Evolutionary conservation across 2,797 vertebrate genomes (phyloP).

Genomic region (Tenualosa ilisha): DNA sequence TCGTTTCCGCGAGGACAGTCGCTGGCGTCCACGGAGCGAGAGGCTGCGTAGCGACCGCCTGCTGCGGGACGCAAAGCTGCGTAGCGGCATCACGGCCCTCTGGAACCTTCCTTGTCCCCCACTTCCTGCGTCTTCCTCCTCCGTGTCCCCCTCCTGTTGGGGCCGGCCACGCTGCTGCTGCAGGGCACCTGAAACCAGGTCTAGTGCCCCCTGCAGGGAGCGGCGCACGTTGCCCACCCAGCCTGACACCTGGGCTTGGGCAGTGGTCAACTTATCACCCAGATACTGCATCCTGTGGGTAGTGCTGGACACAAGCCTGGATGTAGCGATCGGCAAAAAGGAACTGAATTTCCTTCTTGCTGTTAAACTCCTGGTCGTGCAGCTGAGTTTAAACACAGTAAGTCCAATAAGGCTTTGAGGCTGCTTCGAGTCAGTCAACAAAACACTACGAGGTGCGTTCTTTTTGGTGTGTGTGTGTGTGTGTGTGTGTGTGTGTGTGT

Average conservation of each 20-base stretch:
- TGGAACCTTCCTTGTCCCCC: conserved; percentile 63
- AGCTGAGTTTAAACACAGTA: background rate
- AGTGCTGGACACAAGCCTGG: background rate
- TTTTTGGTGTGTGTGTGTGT: background rate
- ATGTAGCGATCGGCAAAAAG: background rate
- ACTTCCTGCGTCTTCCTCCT: conserved; percentile 46
- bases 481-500: background rate
- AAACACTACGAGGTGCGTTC: background rate
- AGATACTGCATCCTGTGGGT: conserved; percentile 82
- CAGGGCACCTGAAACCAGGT: conserved; percentile 72
- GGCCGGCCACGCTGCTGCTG: conserved; percentile 46
- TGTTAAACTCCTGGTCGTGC: background rate
- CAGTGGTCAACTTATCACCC: conserved; percentile 84
- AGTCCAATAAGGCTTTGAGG: background rate
- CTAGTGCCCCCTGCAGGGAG: conserved; percentile 86
- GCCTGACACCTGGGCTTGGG: conserved; percentile 84
- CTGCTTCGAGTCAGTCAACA: background rate
- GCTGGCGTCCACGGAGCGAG: conserved; percentile 77
- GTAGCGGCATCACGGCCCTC: conserved; percentile 79
- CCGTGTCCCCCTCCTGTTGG: conserved; percentile 49
- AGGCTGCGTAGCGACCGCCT: conserved; percentile 82
- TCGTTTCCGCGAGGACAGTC: conserved; percentile 78
- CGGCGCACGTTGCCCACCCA: conserved; percentile 84
- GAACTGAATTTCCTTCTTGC: background rate
- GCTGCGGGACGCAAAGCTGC: conserved; percentile 83